Percentiles rank a stretch among this genome's conserved stretches.
phyloP scores from a whole-genome alignment of 1,140 invertebrate species.

The Drosophila ficusphila region DNA sequence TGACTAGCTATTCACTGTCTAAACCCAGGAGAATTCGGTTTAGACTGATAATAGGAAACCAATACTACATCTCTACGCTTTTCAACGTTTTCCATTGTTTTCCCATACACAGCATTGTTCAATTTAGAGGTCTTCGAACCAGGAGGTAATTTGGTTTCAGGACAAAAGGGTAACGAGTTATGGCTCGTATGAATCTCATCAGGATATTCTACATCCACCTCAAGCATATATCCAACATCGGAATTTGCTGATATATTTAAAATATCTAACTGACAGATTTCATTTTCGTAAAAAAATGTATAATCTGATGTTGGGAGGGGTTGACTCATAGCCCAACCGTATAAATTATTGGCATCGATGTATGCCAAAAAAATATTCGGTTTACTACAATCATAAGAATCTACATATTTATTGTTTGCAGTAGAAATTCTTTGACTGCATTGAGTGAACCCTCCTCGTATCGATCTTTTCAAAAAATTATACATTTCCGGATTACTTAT shows the following conservation, averaged over 20 bases:
- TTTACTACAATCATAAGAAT: neutral
- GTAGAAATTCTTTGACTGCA: neutral
- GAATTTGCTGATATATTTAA: no score
- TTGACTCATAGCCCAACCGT: neutral
- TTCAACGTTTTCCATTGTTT: neutral
- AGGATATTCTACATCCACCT: no score
- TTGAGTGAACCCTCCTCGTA: neutral
- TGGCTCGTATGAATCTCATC: no score
- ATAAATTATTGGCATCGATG: neutral
- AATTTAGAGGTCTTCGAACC: no score
- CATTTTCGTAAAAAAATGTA: neutral
- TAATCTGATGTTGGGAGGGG: neutral
- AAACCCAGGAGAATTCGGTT: neutral
- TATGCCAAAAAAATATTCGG: neutral
- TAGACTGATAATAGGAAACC: neutral
- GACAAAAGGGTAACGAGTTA: no score
- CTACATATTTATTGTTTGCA: neutral
- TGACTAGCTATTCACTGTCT: conserved; percentile 1
- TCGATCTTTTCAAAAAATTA: neutral
- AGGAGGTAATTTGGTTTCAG: no score
- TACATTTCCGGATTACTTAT: neutral
- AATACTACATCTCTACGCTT: neutral
- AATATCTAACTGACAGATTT: neutral
- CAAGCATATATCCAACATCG: no score
- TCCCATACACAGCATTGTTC: neutral